phyloP scores from a whole-genome alignment of 2,113 vertebrate species.

The Athene cunicularia region DNA sequence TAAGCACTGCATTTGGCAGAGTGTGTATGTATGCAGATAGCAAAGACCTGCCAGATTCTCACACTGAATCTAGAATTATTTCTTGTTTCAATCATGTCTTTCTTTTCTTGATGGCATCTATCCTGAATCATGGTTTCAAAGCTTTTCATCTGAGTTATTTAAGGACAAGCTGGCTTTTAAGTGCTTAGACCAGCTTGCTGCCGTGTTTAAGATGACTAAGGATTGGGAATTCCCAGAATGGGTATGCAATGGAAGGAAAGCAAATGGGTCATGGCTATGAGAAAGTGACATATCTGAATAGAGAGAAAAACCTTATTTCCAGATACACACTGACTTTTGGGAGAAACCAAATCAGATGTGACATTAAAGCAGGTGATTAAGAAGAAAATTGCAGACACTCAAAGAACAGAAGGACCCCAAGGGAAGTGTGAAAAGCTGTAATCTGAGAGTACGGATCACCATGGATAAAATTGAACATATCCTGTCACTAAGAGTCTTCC shows the following conservation, averaged over 20 bases:
- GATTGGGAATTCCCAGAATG: neutral
- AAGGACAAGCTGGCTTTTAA: neutral
- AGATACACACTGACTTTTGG: accelerated
- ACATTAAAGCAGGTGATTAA: neutral
- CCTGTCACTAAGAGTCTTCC: neutral
- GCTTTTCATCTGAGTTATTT: neutral
- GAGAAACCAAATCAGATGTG: neutral
- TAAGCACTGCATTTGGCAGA: neutral
- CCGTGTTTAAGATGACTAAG: neutral
- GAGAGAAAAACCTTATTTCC: neutral
- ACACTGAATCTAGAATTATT: neutral
- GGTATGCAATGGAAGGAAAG: neutral
- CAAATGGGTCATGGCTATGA: neutral
- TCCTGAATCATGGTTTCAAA: neutral
- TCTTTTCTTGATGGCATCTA: neutral
- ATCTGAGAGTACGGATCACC: neutral
- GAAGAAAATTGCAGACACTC: neutral
- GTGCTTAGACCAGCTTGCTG: neutral
- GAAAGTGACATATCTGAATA: neutral
- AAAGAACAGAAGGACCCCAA: neutral
- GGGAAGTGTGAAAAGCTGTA: neutral
- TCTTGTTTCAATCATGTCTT: neutral
- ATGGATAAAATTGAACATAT: accelerated
- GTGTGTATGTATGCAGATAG: neutral
- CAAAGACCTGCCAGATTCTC: neutral